A percentile compares a stretch with the other conserved stretches of the same genome.
Evolutionary conservation across 2,113 vertebrate species (phyloP).

Genomic region (Himantopus leucocephalus): DNA sequence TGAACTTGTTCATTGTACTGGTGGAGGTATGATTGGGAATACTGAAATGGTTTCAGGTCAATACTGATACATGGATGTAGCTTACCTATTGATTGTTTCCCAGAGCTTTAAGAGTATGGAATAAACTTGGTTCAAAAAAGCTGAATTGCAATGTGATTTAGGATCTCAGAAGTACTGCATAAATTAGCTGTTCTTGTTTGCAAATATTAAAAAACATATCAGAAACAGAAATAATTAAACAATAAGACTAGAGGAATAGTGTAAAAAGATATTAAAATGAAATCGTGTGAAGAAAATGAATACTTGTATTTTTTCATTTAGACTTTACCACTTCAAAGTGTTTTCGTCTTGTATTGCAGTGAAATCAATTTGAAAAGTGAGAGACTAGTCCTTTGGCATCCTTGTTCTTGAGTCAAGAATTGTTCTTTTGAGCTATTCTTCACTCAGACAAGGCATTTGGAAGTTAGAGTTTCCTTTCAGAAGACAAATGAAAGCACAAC

Average conservation of each 20-base stretch:
- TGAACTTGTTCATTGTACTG: not conserved
- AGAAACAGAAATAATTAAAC: not conserved
- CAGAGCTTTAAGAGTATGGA: not conserved
- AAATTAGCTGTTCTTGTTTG: not conserved
- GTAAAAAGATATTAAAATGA: not conserved
- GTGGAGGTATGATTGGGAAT: not conserved
- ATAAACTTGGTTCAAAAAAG: not conserved
- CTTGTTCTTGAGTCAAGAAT: not conserved
- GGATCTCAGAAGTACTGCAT: not conserved
- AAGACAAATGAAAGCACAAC: not conserved
- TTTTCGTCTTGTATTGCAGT: not conserved
- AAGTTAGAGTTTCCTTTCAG: not conserved
- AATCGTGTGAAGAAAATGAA: not conserved
- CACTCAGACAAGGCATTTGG: not conserved
- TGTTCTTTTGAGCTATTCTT: not conserved
- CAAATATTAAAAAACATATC: not conserved
- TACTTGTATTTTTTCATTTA: not conserved
- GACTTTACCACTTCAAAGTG: not conserved
- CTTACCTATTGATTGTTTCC: not conserved
- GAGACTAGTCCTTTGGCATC: not conserved
- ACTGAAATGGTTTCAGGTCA: not conserved
- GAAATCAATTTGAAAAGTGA: not conserved
- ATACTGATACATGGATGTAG: not conserved
- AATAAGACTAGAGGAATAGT: not conserved
- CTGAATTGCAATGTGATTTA: not conserved